Percentiles rank a stretch among this genome's conserved stretches.
Evolutionary conservation across 1,140 invertebrate species (phyloP).

Genomic region (Pseudomyrmex dendroicus): DNA sequence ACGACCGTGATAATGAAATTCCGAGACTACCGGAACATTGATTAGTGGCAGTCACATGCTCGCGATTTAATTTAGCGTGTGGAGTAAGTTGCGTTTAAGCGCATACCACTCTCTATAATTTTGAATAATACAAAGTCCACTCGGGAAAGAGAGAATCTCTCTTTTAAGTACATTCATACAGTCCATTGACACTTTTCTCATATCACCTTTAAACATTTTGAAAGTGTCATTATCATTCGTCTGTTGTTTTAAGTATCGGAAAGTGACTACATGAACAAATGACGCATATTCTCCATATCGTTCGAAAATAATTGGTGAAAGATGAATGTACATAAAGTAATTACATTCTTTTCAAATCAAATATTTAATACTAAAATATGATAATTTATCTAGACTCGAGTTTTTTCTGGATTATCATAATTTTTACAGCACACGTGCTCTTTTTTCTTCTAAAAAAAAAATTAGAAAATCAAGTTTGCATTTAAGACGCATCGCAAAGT

Average conservation of each 20-base stretch:
- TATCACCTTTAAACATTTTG: too few species aligned
- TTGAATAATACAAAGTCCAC: slow-evolving; percentile 70
- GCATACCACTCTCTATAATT: slow-evolving; percentile 59
- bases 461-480: neutral
- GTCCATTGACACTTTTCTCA: too few species aligned
- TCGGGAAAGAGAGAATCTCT: slow-evolving; percentile 36
- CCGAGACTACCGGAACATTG: slow-evolving; percentile 81
- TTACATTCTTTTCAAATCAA: too few species aligned
- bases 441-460: neutral
- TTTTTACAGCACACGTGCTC: neutral
- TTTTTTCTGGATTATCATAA: neutral
- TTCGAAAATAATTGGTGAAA: too few species aligned
- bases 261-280: too few species aligned
- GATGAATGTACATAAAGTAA: too few species aligned
- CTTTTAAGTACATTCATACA: neutral
- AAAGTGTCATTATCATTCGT: neutral
- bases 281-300: neutral
- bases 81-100: slow-evolving; percentile 10
- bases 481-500: slow-evolving; percentile 17
- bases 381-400: neutral
- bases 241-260: too few species aligned
- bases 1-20: slow-evolving; percentile 82
- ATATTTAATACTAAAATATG: neutral
- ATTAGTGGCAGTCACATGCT: slow-evolving; percentile 76
- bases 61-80: slow-evolving; percentile 64